Conservation (phyloP, 1,140 invertebrate genomes). For the Batillaria attramentaria region DNA sequence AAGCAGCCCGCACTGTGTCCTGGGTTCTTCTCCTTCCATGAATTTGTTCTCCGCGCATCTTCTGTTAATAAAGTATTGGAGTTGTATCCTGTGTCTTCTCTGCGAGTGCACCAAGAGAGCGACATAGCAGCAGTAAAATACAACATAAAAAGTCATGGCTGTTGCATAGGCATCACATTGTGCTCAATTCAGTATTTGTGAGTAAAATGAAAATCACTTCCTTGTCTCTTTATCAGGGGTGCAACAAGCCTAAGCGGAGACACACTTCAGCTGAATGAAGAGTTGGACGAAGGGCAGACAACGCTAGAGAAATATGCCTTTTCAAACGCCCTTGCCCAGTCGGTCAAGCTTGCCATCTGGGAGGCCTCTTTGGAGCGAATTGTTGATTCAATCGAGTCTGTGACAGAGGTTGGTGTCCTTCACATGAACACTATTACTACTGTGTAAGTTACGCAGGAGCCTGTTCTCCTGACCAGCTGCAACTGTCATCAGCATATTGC, state of each 20-base stretch:
- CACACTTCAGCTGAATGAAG: constrained; percentile 44
- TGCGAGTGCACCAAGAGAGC: too few relatives aligned
- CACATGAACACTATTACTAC: not conserved
- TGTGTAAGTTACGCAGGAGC: too few relatives aligned
- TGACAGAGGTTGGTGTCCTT: constrained; percentile 78
- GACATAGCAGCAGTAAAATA: too few relatives aligned
- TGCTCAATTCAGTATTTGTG: not conserved
- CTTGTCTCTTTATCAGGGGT: constrained; percentile 29
- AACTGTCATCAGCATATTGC: too few relatives aligned
- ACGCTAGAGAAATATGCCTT: constrained; percentile 84
- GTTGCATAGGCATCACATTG: not conserved
- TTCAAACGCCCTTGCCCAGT: constrained; percentile 92
- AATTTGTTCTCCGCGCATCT: too few relatives aligned
- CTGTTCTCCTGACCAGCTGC: too few relatives aligned
- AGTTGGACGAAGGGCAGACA: constrained; percentile 33
- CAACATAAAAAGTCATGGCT: too few relatives aligned
- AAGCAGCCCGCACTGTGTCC: too few relatives aligned
- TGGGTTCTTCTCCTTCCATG: too few relatives aligned
- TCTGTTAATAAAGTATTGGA: too few relatives aligned
- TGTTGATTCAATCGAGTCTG: constrained; percentile 85
- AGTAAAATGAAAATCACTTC: not conserved
- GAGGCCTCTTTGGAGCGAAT: constrained; percentile 88
- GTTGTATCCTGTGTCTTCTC: too few relatives aligned
- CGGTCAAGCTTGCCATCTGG: constrained; percentile 94
- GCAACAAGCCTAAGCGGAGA: constrained; percentile 39